Percentiles rank a stretch among this genome's conserved stretches.
phyloP scores from a whole-genome alignment of 1,140 invertebrate genomes.

The Neuroterus valhalla region DNA sequence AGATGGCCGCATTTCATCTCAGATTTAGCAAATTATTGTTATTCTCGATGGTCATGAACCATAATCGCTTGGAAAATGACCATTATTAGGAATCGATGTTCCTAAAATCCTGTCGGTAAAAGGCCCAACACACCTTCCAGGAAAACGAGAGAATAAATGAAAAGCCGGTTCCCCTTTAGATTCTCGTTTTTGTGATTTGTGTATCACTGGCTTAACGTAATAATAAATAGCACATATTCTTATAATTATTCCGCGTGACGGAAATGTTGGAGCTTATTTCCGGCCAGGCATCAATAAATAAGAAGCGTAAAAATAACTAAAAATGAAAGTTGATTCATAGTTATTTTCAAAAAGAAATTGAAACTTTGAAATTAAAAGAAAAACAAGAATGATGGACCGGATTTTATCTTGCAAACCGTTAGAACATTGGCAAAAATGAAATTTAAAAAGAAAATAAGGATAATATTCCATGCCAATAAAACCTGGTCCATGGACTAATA shows the following conservation, averaged over 20 bases:
- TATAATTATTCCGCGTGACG: slow-evolving; percentile 40
- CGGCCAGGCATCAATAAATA: slow-evolving; percentile 38
- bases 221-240: slow-evolving; percentile 30
- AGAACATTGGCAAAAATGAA: slow-evolving; percentile 24
- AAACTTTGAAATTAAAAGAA: not conserved
- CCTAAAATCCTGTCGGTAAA: slow-evolving; percentile 30
- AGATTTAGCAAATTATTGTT: slow-evolving; percentile 48
- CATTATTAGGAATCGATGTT: slow-evolving; percentile 40
- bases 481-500: slow-evolving; percentile 10
- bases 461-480: slow-evolving; percentile 29
- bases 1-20: slow-evolving; percentile 71
- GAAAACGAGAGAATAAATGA: slow-evolving; percentile 31
- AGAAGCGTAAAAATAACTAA: slow-evolving; percentile 24
- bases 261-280: slow-evolving; percentile 10
- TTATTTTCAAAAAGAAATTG: too few species aligned
- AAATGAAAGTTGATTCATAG: too few species aligned
- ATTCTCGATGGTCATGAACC: slow-evolving; percentile 31
- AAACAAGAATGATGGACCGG: slow-evolving; percentile 16
- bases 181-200: not conserved
- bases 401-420: slow-evolving; percentile 22
- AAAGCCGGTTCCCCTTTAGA: slow-evolving; percentile 16
- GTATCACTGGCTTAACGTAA: slow-evolving; percentile 8
- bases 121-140: slow-evolving; percentile 40
- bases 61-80: slow-evolving; percentile 31
- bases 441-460: slow-evolving; percentile 3